phyloP scores from a whole-genome alignment of 2,888 invertebrate genomes.

The Calliopum simillimum region DNA sequence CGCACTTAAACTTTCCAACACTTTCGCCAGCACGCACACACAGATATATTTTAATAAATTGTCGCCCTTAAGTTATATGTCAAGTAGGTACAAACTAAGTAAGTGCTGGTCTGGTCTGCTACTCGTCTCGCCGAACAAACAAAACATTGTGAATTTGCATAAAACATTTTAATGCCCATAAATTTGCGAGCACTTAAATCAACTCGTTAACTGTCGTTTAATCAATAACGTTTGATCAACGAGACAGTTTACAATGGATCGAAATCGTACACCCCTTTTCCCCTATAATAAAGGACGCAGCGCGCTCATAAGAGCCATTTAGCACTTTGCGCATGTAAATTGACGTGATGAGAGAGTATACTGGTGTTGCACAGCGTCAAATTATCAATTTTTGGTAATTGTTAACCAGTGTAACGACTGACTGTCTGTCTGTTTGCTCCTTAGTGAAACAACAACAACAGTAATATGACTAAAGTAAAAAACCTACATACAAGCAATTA shows the following conservation, averaged over 20 bases:
- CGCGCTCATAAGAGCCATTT: conserved; percentile 20
- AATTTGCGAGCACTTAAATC: conserved; percentile 45
- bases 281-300: background rate
- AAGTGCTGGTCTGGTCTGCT: too few relatives aligned
- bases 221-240: conserved; percentile 45
- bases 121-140: conserved; percentile 19
- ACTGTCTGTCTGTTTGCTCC: too few relatives aligned
- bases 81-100: conserved; percentile 6
- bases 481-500: conserved; percentile 31
- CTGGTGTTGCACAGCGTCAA: conserved; percentile 13
- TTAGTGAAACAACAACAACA: conserved; percentile 1
- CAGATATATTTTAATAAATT: background rate
- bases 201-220: conserved; percentile 46
- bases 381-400: conserved; percentile 35
- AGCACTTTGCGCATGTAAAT: conserved; percentile 43
- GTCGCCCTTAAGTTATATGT: conserved; percentile 5
- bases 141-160: conserved; percentile 19
- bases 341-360: conserved; percentile 28
- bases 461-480: conserved; percentile 27
- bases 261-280: background rate
- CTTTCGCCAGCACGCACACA: conserved; percentile 9
- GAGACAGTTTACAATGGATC: background rate
- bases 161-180: conserved; percentile 29
- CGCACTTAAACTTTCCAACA: background rate
- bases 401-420: conserved; percentile 17